A percentile compares a stretch with the other conserved stretches of the same genome.
Evolutionary conservation across 2,888 invertebrate genomes (phyloP).

Genomic region (Chesias legatella): DNA sequence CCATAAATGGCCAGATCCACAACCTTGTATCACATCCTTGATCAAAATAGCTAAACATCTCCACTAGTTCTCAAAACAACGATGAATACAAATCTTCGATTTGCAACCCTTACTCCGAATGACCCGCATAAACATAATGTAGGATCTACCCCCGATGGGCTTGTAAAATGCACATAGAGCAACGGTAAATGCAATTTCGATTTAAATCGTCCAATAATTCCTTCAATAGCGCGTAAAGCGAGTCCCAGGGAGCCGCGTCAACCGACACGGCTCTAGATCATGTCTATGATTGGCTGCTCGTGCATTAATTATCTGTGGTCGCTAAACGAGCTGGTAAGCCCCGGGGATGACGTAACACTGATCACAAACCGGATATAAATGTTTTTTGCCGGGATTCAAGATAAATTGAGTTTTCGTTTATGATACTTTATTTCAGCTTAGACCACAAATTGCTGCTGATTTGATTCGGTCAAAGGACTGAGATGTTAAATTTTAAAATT

Average conservation of each 20-base stretch:
- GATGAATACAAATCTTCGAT: too few relatives aligned
- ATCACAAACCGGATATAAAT: constrained; percentile 10
- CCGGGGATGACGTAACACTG: constrained; percentile 17
- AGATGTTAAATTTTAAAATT: too few relatives aligned
- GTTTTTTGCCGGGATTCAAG: background rate
- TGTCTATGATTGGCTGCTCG: constrained; percentile 26
- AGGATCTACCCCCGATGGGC: background rate
- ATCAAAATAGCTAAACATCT: too few relatives aligned
- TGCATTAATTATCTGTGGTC: constrained; percentile 32
- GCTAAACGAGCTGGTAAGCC: constrained; percentile 19
- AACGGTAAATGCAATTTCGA: constrained; percentile 7
- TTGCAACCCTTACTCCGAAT: too few relatives aligned
- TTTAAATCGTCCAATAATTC: constrained; percentile 15
- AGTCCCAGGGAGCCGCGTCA: constrained; percentile 8
- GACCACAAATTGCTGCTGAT: too few relatives aligned
- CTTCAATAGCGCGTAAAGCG: constrained; percentile 15
- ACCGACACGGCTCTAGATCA: constrained; percentile 13
- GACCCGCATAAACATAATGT: too few relatives aligned
- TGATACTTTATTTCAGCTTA: too few relatives aligned
- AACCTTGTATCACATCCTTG: too few relatives aligned
- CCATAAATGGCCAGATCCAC: too few relatives aligned
- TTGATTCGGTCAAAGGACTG: too few relatives aligned
- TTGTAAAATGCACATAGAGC: background rate
- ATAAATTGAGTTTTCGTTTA: too few relatives aligned
- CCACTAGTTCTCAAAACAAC: too few relatives aligned